Base-by-base conservation (phyloP, 2,888 invertebrate species). In the Tiliacea citrago region DNA sequence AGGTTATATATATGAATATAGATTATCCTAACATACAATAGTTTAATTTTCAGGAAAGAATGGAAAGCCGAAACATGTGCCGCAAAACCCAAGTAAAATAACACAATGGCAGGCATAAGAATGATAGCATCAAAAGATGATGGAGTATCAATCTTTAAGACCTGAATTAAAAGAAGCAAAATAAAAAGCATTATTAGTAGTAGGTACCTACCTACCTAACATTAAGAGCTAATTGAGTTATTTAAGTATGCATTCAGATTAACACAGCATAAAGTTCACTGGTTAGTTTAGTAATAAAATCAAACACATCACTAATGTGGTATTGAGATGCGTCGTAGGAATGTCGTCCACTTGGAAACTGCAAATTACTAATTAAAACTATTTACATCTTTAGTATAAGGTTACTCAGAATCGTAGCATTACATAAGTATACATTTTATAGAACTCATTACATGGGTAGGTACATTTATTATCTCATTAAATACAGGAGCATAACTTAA, bases 371-470 rank as follows among this genome's bases (percentile, higher is more conserved):
- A 42, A 77, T 60, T 58, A 77, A 67, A 53, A 29, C 29, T 62
- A 62, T 67, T 82, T 57, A 82, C 53, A 82, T 77, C 42, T 65
- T 77, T 68, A 77, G 68, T 68, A 18, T n/a, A 77, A 45, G 1
- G 5, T 24, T 55, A 77, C 49, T 68, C 39, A 63, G 65, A 79
- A 68, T n/a, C 16, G 10, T 29, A 49, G 45, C 21, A 24, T 29
- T 51, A 55, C 7, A 51, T 13, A 51, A 3, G 3, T 51, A n/a
- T 45, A 45, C 2, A 29, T 29, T 77, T 35, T n/a, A 49, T 13
- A 42, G 24, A 57, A 39, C 29, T 29, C 8, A 67, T 55, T 57
- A 68, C 21, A 47, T 63, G 24, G 2, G 18, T n/a, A 29, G 2
- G n/a, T n/a, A 29, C 16, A 74, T 53, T 63, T 16, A 53, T 24